Conservation (phyloP, 2,888 invertebrate genomes). For the Seira ritae region DNA sequence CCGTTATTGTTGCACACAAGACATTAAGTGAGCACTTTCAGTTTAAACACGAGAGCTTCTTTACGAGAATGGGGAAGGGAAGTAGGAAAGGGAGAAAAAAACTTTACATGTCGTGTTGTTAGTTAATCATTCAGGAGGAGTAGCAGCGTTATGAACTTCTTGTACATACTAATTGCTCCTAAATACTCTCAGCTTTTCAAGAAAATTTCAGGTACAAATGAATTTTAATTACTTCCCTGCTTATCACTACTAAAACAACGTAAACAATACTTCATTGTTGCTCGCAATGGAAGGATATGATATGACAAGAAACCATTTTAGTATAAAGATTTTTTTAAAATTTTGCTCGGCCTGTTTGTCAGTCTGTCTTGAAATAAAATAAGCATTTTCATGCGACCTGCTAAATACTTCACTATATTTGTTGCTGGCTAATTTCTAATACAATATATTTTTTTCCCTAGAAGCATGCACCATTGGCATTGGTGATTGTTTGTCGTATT, state of each 20-base stretch:
- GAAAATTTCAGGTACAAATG: slow-evolving; percentile 30
- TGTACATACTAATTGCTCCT: slow-evolving; percentile 60
- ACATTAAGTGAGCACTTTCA: background rate
- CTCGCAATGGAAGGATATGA: too few relatives aligned
- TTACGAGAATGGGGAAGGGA: background rate
- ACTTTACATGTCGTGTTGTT: background rate
- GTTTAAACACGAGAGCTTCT: background rate
- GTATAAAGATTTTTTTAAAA: too few relatives aligned
- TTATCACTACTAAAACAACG: background rate
- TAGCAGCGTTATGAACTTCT: slow-evolving; percentile 31
- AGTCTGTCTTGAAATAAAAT: too few relatives aligned
- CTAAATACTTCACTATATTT: too few relatives aligned
- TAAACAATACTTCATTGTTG: slow-evolving; percentile 2
- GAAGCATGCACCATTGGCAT: too few relatives aligned
- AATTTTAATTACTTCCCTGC: slow-evolving; percentile 57
- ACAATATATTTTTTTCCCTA: too few relatives aligned
- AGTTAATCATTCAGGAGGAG: slow-evolving; percentile 32
- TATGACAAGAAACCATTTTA: too few relatives aligned
- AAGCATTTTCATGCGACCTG: too few relatives aligned
- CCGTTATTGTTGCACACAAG: background rate
- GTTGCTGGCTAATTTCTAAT: too few relatives aligned
- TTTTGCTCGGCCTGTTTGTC: too few relatives aligned
- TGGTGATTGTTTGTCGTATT: too few relatives aligned
- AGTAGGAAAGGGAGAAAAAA: background rate
- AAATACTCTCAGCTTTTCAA: slow-evolving; percentile 32